Evolutionary conservation across 2,113 vertebrate species (phyloP).

Genomic region (Leuciscus idus): DNA sequence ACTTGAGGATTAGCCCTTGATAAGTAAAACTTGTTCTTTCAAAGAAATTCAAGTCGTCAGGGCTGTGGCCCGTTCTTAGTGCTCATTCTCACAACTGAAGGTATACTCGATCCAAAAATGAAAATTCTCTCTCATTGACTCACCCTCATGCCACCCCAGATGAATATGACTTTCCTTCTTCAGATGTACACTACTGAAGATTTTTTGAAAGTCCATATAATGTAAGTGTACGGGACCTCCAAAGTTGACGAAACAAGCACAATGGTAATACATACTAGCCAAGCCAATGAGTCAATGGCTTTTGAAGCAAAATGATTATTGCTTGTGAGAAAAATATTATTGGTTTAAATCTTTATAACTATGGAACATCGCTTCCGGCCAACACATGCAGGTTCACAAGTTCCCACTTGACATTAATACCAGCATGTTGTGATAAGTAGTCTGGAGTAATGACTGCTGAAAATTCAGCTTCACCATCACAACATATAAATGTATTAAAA

Average conservation of each 20-base stretch:
- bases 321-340: neutral
- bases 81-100: neutral
- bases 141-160: neutral
- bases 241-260: neutral
- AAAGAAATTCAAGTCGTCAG: neutral
- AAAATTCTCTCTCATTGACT: neutral
- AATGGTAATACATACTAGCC: neutral
- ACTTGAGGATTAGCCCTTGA: conserved; percentile 17
- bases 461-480: neutral
- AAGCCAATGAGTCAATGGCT: neutral
- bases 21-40: neutral
- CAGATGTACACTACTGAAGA: neutral
- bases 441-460: neutral
- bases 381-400: neutral
- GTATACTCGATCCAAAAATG: neutral
- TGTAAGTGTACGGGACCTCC: neutral
- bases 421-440: neutral
- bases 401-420: neutral
- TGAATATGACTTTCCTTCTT: neutral
- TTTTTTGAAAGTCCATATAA: neutral
- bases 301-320: too few species aligned
- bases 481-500: neutral
- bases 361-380: neutral
- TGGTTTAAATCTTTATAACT: neutral
- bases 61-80: neutral